Conservation (phyloP, 92 coral and sea anemone genomes). For the Parazoanthus swiftii region DNA sequence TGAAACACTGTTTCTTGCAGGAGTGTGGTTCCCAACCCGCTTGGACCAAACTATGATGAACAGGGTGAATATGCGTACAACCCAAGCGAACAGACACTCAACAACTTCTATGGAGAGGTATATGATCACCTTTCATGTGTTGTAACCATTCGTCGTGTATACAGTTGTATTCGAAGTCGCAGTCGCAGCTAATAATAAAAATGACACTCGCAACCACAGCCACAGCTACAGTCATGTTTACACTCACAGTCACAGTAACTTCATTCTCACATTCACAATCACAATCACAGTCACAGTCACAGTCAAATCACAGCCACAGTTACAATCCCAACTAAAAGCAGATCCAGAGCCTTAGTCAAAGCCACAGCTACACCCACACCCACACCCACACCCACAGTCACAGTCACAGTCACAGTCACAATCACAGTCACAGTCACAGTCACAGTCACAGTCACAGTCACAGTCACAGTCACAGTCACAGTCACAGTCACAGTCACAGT, state of each 20-base stretch:
- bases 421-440: not conserved
- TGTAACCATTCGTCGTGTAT: too few relatives aligned
- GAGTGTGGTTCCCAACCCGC: constrained; percentile 23
- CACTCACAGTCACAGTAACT: not conserved
- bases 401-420: not conserved
- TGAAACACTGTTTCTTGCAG: not conserved
- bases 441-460: not conserved
- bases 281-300: not conserved
- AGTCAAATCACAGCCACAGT: not conserved
- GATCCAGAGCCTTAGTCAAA: not conserved
- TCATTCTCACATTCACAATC: not conserved
- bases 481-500: not conserved
- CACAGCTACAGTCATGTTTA: not conserved
- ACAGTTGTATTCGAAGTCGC: too few relatives aligned
- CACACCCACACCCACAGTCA: not conserved
- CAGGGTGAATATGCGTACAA: not conserved
- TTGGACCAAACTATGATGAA: constrained; percentile 21
- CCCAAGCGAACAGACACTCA: constrained; percentile 20
- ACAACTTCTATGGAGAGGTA: constrained; percentile 42
- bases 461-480: not conserved
- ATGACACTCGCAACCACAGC: not conserved
- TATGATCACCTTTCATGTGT: not conserved
- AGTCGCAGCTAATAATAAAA: too few relatives aligned
- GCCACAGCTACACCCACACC: not conserved
- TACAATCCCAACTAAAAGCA: not conserved